Conservation (phyloP, 2,113 vertebrate genomes). For the Stomatorhinus ivindoensis region DNA sequence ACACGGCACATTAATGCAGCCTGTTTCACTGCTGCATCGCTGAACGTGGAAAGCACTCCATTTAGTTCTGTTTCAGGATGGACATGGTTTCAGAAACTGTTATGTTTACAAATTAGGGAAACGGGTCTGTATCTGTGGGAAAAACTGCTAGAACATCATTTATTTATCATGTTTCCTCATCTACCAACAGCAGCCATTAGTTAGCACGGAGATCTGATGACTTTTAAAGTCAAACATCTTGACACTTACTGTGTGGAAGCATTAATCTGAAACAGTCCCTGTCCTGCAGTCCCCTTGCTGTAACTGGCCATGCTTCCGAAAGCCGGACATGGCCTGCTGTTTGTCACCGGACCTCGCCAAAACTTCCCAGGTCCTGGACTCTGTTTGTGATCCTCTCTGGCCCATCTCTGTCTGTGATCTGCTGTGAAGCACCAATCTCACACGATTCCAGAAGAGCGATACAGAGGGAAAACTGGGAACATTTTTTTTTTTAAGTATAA, state of each 20-base stretch:
- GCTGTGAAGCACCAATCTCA: not conserved
- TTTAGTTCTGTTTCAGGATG: not conserved
- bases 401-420: not conserved
- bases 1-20: not conserved
- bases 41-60: not conserved
- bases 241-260: not conserved
- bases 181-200: not conserved
- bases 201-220: not conserved
- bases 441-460: not conserved
- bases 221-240: not conserved
- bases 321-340: not conserved
- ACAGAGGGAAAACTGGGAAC: not conserved
- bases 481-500: not conserved
- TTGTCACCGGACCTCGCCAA: conserved; percentile 2
- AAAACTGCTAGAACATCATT: not conserved
- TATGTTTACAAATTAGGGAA: not conserved
- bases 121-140: not conserved
- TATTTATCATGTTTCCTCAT: not conserved
- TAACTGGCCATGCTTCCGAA: not conserved
- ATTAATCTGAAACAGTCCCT: not conserved
- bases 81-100: not conserved
- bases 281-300: not conserved
- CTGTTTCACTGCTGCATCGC: not conserved
- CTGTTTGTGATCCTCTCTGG: not conserved
- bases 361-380: not conserved